Evolutionary conservation across 2,888 invertebrate species (phyloP).

Genomic region (Sinelater perroti): DNA sequence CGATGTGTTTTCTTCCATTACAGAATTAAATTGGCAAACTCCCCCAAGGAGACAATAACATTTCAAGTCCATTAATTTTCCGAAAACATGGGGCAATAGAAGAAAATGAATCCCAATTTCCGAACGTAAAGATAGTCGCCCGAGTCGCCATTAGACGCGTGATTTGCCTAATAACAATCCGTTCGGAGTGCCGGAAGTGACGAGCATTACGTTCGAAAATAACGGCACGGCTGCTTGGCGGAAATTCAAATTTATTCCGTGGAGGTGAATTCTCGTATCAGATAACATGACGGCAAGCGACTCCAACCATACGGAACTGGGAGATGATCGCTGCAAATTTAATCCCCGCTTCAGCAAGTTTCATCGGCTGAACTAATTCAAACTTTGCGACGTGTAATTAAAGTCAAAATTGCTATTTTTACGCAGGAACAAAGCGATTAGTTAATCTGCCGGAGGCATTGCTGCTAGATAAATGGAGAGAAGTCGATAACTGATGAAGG

Average conservation of each 20-base stretch:
- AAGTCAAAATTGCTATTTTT: constrained; percentile 20
- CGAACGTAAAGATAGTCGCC: constrained; percentile 14
- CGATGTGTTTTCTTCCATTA: too few relatives aligned
- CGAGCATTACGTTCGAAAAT: not conserved
- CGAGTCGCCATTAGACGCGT: not conserved
- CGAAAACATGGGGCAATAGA: constrained; percentile 20
- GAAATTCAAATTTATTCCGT: not conserved
- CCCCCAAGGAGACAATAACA: too few relatives aligned
- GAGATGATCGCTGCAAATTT: constrained; percentile 21
- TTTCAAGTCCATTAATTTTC: constrained; percentile 26
- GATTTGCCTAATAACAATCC: not conserved
- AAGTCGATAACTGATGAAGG: constrained; percentile 21
- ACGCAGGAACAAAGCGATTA: constrained; percentile 12
- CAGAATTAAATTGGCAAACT: too few relatives aligned
- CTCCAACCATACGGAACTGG: constrained; percentile 22
- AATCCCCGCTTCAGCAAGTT: constrained; percentile 23
- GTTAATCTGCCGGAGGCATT: constrained; percentile 12
- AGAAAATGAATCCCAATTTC: constrained; percentile 19
- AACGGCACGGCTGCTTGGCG: not conserved
- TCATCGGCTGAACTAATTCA: constrained; percentile 22
- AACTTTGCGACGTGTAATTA: constrained; percentile 25
- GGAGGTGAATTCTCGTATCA: constrained; percentile 1
- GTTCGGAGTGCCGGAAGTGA: not conserved
- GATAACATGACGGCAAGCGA: not conserved
- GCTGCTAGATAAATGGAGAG: constrained; percentile 15